Evolutionary conservation across 2,888 invertebrate genomes (phyloP).

Genomic region (Phasia obesa): DNA sequence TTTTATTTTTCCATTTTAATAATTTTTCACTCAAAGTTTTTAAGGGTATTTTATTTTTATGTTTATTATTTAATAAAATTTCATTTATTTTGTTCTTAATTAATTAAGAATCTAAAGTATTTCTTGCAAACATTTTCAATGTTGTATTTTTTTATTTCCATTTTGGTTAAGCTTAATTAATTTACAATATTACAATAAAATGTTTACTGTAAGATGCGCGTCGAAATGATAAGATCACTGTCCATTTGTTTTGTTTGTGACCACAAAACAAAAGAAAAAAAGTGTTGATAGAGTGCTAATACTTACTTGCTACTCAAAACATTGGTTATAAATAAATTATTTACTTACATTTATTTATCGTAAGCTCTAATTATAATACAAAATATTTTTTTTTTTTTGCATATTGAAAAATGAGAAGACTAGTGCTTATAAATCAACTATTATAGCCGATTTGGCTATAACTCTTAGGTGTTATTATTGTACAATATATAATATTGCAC

Average conservation of each 20-base stretch:
- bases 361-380: too few relatives aligned
- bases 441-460: too few relatives aligned
- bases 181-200: constrained; percentile 63
- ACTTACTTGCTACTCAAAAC: too few relatives aligned
- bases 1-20: constrained; percentile 64
- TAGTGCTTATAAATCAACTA: too few relatives aligned
- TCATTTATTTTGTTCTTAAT: constrained; percentile 56
- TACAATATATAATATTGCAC: too few relatives aligned
- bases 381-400: too few relatives aligned
- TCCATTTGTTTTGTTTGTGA: not conserved
- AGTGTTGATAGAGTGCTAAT: not conserved
- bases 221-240: constrained; percentile 6
- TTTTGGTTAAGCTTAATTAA: constrained; percentile 65
- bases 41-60: constrained; percentile 56
- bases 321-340: too few relatives aligned
- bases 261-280: not conserved
- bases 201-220: constrained; percentile 20
- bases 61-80: constrained; percentile 58
- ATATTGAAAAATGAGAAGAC: too few relatives aligned
- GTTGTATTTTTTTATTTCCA: constrained; percentile 53
- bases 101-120: constrained; percentile 58
- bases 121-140: constrained; percentile 63
- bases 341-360: too few relatives aligned
- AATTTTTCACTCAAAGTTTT: constrained; percentile 71
- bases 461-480: too few relatives aligned